Percentiles rank a stretch among this genome's conserved stretches.
phyloP scores from a whole-genome alignment of 2,888 invertebrate genomes.

The Ditula angustiorana region DNA sequence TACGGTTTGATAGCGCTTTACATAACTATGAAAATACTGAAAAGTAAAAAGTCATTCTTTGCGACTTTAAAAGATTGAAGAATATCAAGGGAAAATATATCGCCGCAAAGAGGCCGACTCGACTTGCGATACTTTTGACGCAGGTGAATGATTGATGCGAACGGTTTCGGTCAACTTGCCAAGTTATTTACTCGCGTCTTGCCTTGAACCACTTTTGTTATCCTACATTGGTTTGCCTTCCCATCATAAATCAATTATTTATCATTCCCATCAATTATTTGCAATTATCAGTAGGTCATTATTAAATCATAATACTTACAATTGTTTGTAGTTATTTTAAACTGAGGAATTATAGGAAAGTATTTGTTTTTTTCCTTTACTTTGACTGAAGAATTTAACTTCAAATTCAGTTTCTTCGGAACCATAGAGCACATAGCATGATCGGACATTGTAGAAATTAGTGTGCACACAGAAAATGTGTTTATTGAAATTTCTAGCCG shows the following conservation, averaged over 20 bases:
- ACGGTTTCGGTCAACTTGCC: constrained; percentile 27
- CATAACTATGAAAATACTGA: background rate
- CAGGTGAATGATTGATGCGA: constrained; percentile 41
- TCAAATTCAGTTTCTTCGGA: too few species aligned
- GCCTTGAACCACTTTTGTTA: constrained; percentile 33
- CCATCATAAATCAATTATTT: constrained; percentile 27
- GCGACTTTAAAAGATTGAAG: constrained; percentile 5
- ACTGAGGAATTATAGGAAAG: background rate
- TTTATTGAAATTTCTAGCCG: too few species aligned
- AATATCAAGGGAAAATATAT: constrained; percentile 14
- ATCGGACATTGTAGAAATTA: too few species aligned
- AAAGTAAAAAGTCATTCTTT: constrained; percentile 9
- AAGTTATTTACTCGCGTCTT: constrained; percentile 35
- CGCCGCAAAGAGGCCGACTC: background rate
- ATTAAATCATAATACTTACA: background rate
- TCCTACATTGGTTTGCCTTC: constrained; percentile 14
- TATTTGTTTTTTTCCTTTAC: too few species aligned
- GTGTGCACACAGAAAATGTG: too few species aligned
- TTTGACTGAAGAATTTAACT: too few species aligned
- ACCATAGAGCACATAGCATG: too few species aligned
- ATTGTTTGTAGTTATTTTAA: too few species aligned
- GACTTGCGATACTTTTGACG: constrained; percentile 33
- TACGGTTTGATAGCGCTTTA: too few species aligned
- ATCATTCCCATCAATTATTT: constrained; percentile 18
- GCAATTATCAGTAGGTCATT: background rate